Evolutionary conservation across 2,797 vertebrate species (phyloP).

Genomic region (Bufotes viridis): DNA sequence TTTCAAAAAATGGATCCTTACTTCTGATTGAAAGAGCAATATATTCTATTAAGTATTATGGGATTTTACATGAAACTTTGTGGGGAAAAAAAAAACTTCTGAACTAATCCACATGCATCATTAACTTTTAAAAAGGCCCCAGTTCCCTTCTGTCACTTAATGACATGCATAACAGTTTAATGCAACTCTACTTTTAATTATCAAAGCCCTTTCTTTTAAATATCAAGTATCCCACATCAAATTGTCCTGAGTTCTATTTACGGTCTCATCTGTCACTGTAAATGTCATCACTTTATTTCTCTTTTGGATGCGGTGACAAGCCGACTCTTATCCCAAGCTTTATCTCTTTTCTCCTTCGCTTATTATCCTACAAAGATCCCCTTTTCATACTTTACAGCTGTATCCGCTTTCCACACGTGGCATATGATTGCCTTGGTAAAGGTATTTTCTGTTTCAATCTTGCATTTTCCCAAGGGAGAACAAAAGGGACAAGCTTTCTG

Average conservation of each 20-base stretch:
- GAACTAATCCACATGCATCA: constrained; percentile 76
- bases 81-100: constrained; percentile 70
- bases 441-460: constrained; percentile 99
- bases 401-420: constrained; percentile 98
- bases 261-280: constrained; percentile 93
- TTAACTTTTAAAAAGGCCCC: constrained; percentile 83
- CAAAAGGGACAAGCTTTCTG: constrained; percentile 89
- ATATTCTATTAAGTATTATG: constrained; percentile 24
- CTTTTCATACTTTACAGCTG: constrained; percentile 87
- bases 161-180: constrained; percentile 85
- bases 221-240: constrained; percentile 90
- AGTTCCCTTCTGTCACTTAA: constrained; percentile 81
- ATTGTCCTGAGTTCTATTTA: constrained; percentile 85
- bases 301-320: constrained; percentile 85
- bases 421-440: constrained; percentile 93
- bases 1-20: neutral
- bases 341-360: constrained; percentile 87
- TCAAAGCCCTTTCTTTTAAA: constrained; percentile 90
- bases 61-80: constrained; percentile 16
- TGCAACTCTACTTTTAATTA: constrained; percentile 90
- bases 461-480: constrained; percentile 97
- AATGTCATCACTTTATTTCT: constrained; percentile 95
- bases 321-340: constrained; percentile 83
- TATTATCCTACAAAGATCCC: constrained; percentile 90
- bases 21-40: neutral